phyloP scores from a whole-genome alignment of 2,113 vertebrate species.

The Cairina moschata region DNA sequence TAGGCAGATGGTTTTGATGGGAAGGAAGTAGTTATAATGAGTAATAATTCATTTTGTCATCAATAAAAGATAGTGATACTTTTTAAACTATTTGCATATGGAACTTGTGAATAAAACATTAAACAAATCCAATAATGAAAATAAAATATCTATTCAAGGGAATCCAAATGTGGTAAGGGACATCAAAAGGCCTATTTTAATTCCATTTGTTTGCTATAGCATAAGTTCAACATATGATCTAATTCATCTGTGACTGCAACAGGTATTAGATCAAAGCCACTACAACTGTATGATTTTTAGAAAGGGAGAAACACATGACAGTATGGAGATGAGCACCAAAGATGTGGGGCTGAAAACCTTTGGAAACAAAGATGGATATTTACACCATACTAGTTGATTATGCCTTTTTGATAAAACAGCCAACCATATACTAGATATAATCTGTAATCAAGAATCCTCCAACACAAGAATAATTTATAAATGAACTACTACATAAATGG shows the following conservation, averaged over 20 bases:
- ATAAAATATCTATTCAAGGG: background rate
- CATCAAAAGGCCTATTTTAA: background rate
- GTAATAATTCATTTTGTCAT: background rate
- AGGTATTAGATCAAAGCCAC: background rate
- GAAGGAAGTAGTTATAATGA: background rate
- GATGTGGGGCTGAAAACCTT: background rate
- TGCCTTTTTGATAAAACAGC: background rate
- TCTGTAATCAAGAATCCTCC: background rate
- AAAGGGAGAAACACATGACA: background rate
- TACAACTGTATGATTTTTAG: background rate
- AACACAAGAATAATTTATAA: background rate
- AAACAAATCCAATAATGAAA: background rate
- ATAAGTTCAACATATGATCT: background rate
- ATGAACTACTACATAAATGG: background rate
- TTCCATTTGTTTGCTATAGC: background rate
- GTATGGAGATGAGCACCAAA: background rate
- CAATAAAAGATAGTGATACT: background rate
- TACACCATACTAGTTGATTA: background rate
- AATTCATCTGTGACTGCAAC: background rate
- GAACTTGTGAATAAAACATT: background rate
- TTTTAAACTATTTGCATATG: background rate
- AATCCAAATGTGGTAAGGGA: background rate
- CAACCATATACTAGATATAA: accelerated
- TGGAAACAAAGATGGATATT: background rate
- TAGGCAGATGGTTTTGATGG: background rate